Conservation (phyloP, 2,888 invertebrate species). For the Allacma fusca region DNA sequence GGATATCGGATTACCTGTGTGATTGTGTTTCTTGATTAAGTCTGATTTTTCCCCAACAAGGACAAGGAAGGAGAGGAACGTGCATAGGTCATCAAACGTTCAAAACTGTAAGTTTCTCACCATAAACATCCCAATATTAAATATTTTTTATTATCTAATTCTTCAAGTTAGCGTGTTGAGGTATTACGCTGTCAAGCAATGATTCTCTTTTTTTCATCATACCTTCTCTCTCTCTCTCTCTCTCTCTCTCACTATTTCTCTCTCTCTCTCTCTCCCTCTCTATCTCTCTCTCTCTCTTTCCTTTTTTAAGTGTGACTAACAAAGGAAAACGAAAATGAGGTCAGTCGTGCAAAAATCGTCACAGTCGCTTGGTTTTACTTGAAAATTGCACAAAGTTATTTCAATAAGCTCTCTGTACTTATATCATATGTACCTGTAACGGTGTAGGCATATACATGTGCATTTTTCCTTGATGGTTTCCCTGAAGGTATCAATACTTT, state of each 20-base stretch:
- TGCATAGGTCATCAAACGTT: background rate
- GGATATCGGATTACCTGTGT: slow-evolving; percentile 29
- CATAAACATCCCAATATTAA: background rate
- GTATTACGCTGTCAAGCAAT: slow-evolving; percentile 13
- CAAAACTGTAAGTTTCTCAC: slow-evolving; percentile 27
- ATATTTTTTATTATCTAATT: background rate
- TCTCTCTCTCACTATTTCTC: too few species aligned
- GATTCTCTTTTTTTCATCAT: slow-evolving; percentile 19
- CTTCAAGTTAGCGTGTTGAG: background rate
- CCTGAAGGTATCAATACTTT: too few species aligned
- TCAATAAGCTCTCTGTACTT: background rate
- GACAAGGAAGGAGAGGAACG: slow-evolving; percentile 19
- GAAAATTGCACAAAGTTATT: slow-evolving; percentile 2
- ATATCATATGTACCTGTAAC: background rate
- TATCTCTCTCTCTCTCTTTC: slow-evolving; percentile 26
- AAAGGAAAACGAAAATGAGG: slow-evolving; percentile 41
- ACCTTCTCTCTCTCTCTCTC: slow-evolving; percentile 37
- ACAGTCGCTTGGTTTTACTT: slow-evolving; percentile 12
- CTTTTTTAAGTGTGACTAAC: slow-evolving; percentile 32
- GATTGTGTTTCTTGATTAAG: slow-evolving; percentile 21
- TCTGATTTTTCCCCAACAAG: background rate
- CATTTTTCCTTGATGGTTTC: background rate
- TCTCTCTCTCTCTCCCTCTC: slow-evolving; percentile 29
- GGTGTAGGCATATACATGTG: background rate
- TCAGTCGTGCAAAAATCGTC: slow-evolving; percentile 34